A percentile compares a stretch with the other conserved stretches of the same genome.
Conservation (phyloP, 23 tunicate genomes). For the Styela clava region DNA sequence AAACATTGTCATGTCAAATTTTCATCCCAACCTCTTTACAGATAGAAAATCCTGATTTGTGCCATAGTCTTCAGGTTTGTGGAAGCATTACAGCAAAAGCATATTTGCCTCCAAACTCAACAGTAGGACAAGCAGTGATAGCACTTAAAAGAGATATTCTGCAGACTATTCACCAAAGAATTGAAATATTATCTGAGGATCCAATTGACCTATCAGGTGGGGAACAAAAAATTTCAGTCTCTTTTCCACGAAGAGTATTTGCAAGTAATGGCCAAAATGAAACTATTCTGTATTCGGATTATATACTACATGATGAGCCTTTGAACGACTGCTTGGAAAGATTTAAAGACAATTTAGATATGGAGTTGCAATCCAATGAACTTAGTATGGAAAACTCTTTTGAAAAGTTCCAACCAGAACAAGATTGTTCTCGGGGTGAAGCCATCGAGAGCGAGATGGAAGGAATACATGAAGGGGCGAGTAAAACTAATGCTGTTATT, state of each 20-base stretch:
- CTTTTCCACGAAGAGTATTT: constrained; percentile 4
- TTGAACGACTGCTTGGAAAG: background rate
- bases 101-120: background rate
- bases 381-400: background rate
- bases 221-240: too few relatives aligned
- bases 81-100: background rate
- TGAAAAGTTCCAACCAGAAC: background rate
- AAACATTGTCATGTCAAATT: background rate
- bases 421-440: background rate
- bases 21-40: background rate
- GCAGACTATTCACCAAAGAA: background rate
- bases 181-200: background rate
- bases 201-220: background rate
- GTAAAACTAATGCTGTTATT: constrained; percentile 15
- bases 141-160: background rate
- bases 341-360: background rate
- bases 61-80: background rate
- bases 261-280: background rate
- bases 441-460: background rate
- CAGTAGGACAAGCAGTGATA: background rate
- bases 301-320: background rate
- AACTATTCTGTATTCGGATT: background rate
- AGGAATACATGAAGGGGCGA: constrained; percentile 17
- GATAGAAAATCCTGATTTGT: background rate
- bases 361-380: background rate